Evolutionary conservation across 1,140 invertebrate genomes (phyloP).

Genomic region (Meloidogyne chitwoodi): DNA sequence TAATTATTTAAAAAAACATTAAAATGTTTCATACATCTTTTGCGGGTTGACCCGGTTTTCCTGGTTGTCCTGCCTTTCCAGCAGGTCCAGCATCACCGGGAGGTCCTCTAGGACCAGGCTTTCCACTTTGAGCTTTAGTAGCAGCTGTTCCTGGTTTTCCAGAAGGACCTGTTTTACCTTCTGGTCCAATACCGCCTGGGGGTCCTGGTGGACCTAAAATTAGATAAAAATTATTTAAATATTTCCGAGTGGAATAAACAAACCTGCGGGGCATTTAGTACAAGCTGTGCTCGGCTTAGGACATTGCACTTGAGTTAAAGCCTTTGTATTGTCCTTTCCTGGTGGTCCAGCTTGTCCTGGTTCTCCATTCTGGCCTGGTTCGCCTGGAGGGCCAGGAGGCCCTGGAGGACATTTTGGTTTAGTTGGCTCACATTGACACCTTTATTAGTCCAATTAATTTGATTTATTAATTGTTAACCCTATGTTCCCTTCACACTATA

Average conservation of each 20-base stretch:
- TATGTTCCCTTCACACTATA: background rate
- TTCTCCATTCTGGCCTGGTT: conserved; percentile 13
- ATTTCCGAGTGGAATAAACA: background rate
- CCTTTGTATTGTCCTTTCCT: conserved; percentile 16
- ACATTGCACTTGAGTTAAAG: conserved; percentile 9
- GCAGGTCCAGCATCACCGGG: conserved; percentile 11
- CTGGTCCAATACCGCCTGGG: background rate
- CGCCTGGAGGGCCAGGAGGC: conserved; percentile 25
- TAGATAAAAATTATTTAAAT: background rate
- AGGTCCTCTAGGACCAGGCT: conserved; percentile 1
- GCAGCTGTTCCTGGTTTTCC: background rate
- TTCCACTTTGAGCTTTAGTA: conserved; percentile 7
- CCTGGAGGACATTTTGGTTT: conserved; percentile 41
- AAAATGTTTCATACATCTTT: conserved; percentile 3
- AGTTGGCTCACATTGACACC: conserved; percentile 45
- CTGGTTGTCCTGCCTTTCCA: conserved; percentile 7
- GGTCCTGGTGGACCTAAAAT: background rate
- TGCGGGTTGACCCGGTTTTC: conserved; percentile 11
- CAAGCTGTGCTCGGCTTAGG: conserved; percentile 6
- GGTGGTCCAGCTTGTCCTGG: conserved; percentile 6
- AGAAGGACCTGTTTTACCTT: background rate
- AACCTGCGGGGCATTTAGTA: conserved; percentile 20
- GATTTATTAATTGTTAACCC: background rate
- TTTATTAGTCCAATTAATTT: background rate
- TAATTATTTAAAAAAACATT: background rate